Evolutionary conservation across 2,888 invertebrate genomes (phyloP), one percentile per base, ranked within the genome.

Genomic region (Autographa pulchrina): DNA sequence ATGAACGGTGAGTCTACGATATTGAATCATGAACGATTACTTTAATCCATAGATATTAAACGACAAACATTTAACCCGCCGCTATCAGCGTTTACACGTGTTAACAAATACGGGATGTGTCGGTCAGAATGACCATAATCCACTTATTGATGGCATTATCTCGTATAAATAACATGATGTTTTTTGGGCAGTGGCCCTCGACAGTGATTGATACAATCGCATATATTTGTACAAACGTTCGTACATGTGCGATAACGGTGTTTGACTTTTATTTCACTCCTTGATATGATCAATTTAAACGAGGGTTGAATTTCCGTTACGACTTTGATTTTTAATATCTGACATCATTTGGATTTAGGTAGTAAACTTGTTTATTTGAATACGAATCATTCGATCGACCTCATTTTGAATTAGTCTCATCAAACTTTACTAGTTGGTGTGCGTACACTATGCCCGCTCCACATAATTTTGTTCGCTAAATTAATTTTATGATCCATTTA

Each of bases 61-160:
- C 69, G 64, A 70, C 79, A 77, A 86, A 80, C 68, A 72, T 52
- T 43, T 62, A 80, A 72, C 78, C 78, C 75, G 61, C 66, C 62
- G 70, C 72, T 85, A 86, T 83, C 86, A 35, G 38, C 20, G 65
- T 72, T 75, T 84, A 94, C 93, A 94, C 91, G 93, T 94, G 93
- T 94, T 88, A 88, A 90, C 85, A 92, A 93, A 93, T 84, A 92
- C 75, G 68, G 81, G 76, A 80, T 72, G 83, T 73, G 78, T 78
- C 81, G 81, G 73, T 80, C 85, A 89, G 85, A 92, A 90, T 86
- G 88, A 89, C 90, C 88, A 92, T 93, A 94, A 93, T 94, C 93
- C 93, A 80, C 84, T 87, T 90, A 91, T 92, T 92, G 89, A 92
- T 85, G 81, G 85, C 85, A 83, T 87, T 93, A 93, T 92, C 93